Evolutionary conservation across 2,888 invertebrate species (phyloP).

Genomic region (Julus scanicus): DNA sequence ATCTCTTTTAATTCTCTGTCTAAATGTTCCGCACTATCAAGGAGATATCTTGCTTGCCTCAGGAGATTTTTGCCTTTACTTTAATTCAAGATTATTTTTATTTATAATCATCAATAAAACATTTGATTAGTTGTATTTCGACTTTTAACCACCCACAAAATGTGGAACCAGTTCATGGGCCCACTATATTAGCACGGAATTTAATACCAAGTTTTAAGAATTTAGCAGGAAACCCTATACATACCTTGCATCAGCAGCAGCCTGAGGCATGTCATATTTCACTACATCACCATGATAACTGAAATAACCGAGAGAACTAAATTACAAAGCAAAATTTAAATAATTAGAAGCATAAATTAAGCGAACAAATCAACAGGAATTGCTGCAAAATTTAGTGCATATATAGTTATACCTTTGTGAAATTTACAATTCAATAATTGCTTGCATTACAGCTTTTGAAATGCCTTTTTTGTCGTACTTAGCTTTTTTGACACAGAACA

Average conservation of each 20-base stretch:
- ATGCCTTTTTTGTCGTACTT: slow-evolving; percentile 96
- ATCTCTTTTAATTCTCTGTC: slow-evolving; percentile 93
- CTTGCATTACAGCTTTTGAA: slow-evolving; percentile 85
- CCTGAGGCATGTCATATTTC: slow-evolving; percentile 80
- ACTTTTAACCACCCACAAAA: too few relatives aligned
- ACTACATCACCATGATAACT: slow-evolving; percentile 81
- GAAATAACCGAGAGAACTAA: slow-evolving; percentile 82
- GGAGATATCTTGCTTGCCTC: slow-evolving; percentile 92
- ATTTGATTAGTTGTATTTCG: too few relatives aligned
- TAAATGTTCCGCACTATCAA: slow-evolving; percentile 86
- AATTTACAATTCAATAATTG: slow-evolving; percentile 93
- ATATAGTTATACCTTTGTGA: slow-evolving; percentile 91
- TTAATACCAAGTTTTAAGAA: too few relatives aligned
- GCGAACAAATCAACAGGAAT: too few relatives aligned
- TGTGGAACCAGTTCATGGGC: too few relatives aligned
- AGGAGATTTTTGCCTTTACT: slow-evolving; percentile 93
- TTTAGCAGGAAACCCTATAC: too few relatives aligned
- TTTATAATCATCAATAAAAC: too few relatives aligned
- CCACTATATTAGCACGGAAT: too few relatives aligned
- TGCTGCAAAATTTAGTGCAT: neutral
- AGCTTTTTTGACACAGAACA: too few relatives aligned
- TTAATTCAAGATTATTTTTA: neutral
- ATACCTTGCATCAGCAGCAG: slow-evolving; percentile 80
- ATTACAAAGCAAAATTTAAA: slow-evolving; percentile 49
- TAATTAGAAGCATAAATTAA: neutral